phyloP scores from a whole-genome alignment of 2,113 vertebrate species.

The Pangasianodon gigas region DNA sequence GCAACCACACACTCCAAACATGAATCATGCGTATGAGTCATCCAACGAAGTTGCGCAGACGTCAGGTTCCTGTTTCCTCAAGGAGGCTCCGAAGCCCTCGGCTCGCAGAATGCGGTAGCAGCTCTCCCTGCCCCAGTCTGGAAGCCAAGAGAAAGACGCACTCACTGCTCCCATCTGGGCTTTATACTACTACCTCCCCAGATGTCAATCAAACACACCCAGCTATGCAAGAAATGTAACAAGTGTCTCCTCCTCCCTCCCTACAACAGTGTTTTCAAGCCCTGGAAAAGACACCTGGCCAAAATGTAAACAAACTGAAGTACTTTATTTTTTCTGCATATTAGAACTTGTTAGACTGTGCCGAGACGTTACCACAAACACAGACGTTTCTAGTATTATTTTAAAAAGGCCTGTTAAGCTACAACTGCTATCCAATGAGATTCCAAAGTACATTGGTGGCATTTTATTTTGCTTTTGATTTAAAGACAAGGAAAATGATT shows the following conservation, averaged over 20 bases:
- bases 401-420: neutral
- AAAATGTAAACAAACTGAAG: slow-evolving; percentile 36
- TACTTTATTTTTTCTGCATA: neutral
- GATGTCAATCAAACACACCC: slow-evolving; percentile 61
- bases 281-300: slow-evolving; percentile 22
- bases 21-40: slow-evolving; percentile 45
- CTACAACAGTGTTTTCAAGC: slow-evolving; percentile 7
- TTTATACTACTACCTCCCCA: slow-evolving; percentile 45
- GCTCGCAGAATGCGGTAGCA: slow-evolving; percentile 39
- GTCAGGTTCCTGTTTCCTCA: slow-evolving; percentile 28
- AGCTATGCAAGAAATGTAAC: slow-evolving; percentile 59
- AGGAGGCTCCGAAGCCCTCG: slow-evolving; percentile 27
- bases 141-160: slow-evolving; percentile 32
- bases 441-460: neutral
- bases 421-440: neutral
- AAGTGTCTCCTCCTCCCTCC: slow-evolving; percentile 38
- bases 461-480: neutral
- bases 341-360: neutral
- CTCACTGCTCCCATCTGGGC: slow-evolving; percentile 48
- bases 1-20: slow-evolving; percentile 22
- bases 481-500: neutral
- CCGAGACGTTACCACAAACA: too few species aligned
- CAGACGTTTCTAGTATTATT: neutral
- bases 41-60: neutral
- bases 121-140: slow-evolving; percentile 34